A percentile compares a stretch with the other conserved stretches of the same genome.
Conservation (phyloP, 2,113 vertebrate species). For the Theropithecus gelada region DNA sequence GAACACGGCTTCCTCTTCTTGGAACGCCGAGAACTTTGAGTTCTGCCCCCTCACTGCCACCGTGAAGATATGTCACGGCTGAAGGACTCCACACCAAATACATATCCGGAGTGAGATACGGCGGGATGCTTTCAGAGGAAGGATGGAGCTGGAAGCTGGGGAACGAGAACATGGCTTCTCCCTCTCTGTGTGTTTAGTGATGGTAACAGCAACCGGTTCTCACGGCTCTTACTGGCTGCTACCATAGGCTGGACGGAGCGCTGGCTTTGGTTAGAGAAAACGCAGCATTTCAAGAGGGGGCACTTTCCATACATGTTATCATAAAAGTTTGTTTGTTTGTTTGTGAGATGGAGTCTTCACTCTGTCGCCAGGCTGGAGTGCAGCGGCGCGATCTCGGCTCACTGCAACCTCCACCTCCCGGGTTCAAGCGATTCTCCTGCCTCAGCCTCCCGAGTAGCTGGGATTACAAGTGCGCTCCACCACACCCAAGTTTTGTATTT, state of each 20-base stretch:
- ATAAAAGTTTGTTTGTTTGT: background rate
- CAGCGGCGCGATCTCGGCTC: too few species aligned
- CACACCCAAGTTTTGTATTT: too few species aligned
- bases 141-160: background rate
- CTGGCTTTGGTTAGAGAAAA: background rate
- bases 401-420: fast-evolving
- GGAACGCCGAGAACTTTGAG: too few species aligned
- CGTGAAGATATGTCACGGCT: background rate
- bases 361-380: too few species aligned
- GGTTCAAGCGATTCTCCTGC: too few species aligned
- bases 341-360: too few species aligned
- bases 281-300: fast-evolving
- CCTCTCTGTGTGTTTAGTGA: fast-evolving
- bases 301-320: too few species aligned
- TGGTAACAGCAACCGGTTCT: background rate
- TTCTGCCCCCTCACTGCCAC: too few species aligned
- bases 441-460: too few species aligned
- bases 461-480: fast-evolving
- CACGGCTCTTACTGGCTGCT: background rate
- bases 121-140: fast-evolving
- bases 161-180: too few species aligned
- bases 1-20: too few species aligned
- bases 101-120: fast-evolving
- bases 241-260: background rate
- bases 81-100: background rate